These are phyloP conservation scores for Bergia puertoricense DNA, from an alignment of 92 coral and sea anemone genomes.

Conservation along the genomic window DNA sequence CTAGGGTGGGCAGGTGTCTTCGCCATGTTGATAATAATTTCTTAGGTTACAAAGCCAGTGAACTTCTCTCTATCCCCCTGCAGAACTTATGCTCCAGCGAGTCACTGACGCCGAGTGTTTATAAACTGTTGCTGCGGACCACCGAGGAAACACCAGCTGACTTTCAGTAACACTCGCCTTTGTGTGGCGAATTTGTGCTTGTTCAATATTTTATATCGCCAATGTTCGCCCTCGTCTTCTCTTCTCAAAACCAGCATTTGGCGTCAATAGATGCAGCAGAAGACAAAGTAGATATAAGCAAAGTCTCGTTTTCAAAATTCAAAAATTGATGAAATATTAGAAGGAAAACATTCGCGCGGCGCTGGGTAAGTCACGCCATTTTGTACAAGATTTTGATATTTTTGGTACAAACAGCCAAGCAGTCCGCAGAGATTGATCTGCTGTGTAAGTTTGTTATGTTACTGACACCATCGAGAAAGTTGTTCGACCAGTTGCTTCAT, in stretches of 20 bases:
- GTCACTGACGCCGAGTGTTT: conserved; percentile 18
- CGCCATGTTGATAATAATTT: conserved; percentile 26
- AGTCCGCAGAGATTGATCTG: not conserved
- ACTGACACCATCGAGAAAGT: not conserved
- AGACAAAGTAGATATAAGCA: conserved; percentile 4
- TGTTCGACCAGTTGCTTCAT: not conserved
- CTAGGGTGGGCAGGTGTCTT: conserved; percentile 68
- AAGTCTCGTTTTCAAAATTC: conserved; percentile 9
- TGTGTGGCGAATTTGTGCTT: conserved; percentile 49
- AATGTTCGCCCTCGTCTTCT: not conserved
- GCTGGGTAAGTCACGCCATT: conserved; percentile 12
- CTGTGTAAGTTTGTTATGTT: conserved; percentile 42
- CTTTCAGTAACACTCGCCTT: not conserved
- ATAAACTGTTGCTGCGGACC: conserved; percentile 72
- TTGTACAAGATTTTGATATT: conserved; percentile 22
- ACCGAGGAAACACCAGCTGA: conserved; percentile 66
- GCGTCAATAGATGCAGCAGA: not conserved
- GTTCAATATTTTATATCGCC: conserved; percentile 42
- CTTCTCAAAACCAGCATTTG: not conserved
- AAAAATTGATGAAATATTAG: not conserved
- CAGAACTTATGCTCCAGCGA: not conserved
- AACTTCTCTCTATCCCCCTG: conserved; percentile 19
- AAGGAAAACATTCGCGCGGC: not conserved
- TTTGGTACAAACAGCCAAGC: not conserved
- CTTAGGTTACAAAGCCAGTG: not conserved